These are phyloP conservation scores for Sclerodermus sp. DNA, from an alignment of 2,888 invertebrate genomes.

Conservation along the genomic window DNA sequence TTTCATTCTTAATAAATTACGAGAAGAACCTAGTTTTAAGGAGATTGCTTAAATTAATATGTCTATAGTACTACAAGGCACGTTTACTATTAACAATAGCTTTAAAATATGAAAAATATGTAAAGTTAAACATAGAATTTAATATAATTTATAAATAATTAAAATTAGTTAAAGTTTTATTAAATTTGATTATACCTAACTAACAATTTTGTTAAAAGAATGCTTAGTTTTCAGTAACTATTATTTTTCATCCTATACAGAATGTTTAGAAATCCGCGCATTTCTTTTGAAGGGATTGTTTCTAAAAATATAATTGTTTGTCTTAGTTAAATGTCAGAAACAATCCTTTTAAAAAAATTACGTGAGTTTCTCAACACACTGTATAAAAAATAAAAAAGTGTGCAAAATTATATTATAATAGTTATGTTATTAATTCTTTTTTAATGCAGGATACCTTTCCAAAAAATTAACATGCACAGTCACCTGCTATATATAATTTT, in stretches of 20 bases:
- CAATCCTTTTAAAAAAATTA: not conserved
- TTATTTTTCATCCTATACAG: too few species aligned
- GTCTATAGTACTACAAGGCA: conserved; percentile 31
- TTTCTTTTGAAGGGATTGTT: too few species aligned
- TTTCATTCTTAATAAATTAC: conserved; percentile 51
- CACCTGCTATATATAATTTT: conserved; percentile 50
- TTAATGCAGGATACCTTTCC: conserved; percentile 40
- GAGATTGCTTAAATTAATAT: conserved; percentile 10
- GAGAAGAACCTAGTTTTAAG: conserved; percentile 36
- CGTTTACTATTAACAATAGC: conserved; percentile 39
- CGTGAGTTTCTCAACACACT: not conserved
- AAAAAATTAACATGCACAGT: conserved; percentile 47
- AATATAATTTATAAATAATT: conserved; percentile 23
- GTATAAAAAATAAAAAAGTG: not conserved
- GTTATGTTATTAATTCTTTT: conserved; percentile 18
- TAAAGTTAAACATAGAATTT: conserved; percentile 9
- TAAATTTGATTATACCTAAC: too few species aligned
- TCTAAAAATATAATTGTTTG: not conserved
- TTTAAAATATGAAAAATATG: conserved; percentile 11
- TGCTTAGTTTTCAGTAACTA: too few species aligned
- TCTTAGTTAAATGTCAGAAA: conserved; percentile 1
- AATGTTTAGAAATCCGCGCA: too few species aligned
- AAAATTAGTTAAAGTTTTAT: too few species aligned
- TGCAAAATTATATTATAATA: conserved; percentile 16
- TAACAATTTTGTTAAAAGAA: too few species aligned